Base-by-base conservation (phyloP, 2,797 vertebrate genomes). In the Yasuhikotakia modesta region DNA sequence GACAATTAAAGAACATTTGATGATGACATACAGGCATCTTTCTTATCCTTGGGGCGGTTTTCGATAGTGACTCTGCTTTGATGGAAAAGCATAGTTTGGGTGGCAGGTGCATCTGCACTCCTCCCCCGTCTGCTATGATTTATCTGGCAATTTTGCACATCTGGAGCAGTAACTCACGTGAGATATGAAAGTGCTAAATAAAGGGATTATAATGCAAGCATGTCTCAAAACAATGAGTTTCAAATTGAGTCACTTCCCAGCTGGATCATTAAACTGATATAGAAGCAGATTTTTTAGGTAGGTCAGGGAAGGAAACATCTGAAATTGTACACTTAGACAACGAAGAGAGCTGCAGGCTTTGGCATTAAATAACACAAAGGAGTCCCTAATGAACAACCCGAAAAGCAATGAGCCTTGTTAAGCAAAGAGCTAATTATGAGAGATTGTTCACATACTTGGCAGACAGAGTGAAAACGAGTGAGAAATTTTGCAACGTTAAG, bases 381-480 rank as follows among this genome's bases (percentile, higher is more conserved):
- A 69, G 53, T 69, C 74, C 55, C 66, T 39, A 52, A 69, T 21
- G 14, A 69, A 50, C 65, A 17, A 69, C 24, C 66, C 21, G 1
- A 53, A 68, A 53, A 68, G 53, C 43, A 77, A 77, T 60, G 74
- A 69, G 65, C 53, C 65, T 69, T 76, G 55, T 76, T 76, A 60
- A 76, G 45, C 65, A 69, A 76, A 69, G 67, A 48, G 43, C 43
- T 76, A 76, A 76, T 76, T 76, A 69, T 68, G 57, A 76, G 45
- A 69, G n/a, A 69, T 48, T 76, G 55, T 69, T 58, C 53, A 8
- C 58, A 76, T 69, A 27, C n/a, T 48, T 67, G 35, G 17, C 52
- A 68, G 24, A 68, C 19, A 19, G 35, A 64, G 13, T 66, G 48
- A 75, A n/a, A 24, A 39, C 52, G 13, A 30, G 50, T 30, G 5